A percentile compares a stretch with the other conserved stretches of the same genome.
These are phyloP conservation scores for Drosophila paracracens DNA, from an alignment of 2,888 invertebrate genomes.

Conservation along the genomic window DNA sequence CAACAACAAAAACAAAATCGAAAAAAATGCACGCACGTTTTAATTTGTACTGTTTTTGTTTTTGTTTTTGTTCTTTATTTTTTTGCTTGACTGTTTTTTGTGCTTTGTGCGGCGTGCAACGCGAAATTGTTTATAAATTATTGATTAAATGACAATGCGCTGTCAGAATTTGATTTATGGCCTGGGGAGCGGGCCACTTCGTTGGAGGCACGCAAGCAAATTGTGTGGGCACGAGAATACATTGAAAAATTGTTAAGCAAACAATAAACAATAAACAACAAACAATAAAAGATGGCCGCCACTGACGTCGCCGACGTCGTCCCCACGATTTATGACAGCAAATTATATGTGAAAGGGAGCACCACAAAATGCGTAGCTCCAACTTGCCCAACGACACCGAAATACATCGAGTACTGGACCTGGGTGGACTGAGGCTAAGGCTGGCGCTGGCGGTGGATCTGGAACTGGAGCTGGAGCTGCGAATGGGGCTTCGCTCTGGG, in stretches of 20 bases:
- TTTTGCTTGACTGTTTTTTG: neutral
- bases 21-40: conserved; percentile 43
- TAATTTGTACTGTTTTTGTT: conserved; percentile 30
- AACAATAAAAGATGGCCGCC: conserved; percentile 78
- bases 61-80: neutral
- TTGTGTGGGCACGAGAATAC: conserved; percentile 60
- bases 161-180: conserved; percentile 82
- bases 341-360: conserved; percentile 65
- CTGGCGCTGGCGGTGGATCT: conserved; percentile 2
- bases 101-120: conserved; percentile 28
- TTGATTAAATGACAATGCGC: conserved; percentile 82
- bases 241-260: conserved; percentile 77
- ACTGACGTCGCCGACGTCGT: conserved; percentile 27
- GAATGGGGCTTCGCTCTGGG: conserved; percentile 3
- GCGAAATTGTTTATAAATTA: conserved; percentile 80
- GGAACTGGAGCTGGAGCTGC: conserved; percentile 6
- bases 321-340: conserved; percentile 69
- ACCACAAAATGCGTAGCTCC: conserved; percentile 57
- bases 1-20: neutral
- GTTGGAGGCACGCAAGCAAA: conserved; percentile 69
- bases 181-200: conserved; percentile 41
- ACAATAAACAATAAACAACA: conserved; percentile 70
- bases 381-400: conserved; percentile 52
- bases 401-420: conserved; percentile 28
- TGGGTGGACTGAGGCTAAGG: neutral